These are phyloP conservation scores for Polypedilum pembai DNA, from an alignment of 1,140 invertebrate genomes.

Conservation along the genomic window DNA sequence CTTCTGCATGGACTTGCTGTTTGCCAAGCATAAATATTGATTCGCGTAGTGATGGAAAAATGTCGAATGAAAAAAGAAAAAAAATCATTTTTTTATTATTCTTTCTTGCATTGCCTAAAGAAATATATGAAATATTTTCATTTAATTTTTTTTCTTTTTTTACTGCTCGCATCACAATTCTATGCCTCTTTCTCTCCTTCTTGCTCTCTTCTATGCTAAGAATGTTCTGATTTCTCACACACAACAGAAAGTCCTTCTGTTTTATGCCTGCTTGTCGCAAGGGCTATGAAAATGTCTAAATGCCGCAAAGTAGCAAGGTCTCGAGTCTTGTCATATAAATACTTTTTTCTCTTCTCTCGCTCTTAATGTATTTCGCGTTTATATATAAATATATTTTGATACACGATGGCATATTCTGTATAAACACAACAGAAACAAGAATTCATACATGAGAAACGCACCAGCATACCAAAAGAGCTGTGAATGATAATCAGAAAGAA, in stretches of 20 bases:
- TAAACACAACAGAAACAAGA: constrained; percentile 11
- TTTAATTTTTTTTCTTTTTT: not conserved
- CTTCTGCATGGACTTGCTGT: not conserved
- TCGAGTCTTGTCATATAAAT: constrained; percentile 6
- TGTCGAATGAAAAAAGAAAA: not conserved
- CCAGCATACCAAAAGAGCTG: not conserved
- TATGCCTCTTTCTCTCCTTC: not conserved
- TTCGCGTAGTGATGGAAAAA: constrained; percentile 17
- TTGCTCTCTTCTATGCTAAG: not conserved
- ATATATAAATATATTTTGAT: not conserved
- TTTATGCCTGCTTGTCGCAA: not conserved
- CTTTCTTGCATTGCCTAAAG: constrained; percentile 16
- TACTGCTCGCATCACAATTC: not conserved
- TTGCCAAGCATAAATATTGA: constrained; percentile 13
- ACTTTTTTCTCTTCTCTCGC: not conserved
- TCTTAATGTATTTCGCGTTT: no score
- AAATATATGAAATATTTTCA: constrained; percentile 1
- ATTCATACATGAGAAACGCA: constrained; percentile 4
- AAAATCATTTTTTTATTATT: constrained; percentile 5
- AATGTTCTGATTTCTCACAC: not conserved
- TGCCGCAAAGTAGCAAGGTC: constrained; percentile 6
- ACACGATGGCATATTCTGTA: constrained; percentile 17
- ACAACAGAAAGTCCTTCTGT: not conserved
- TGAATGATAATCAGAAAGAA: no score
- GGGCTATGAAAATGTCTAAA: constrained; percentile 1